Percentiles rank a stretch among this genome's conserved stretches.
These are phyloP conservation scores for Mesitornis unicolor DNA, from an alignment of 2,113 vertebrate species.

Conservation along the genomic window DNA sequence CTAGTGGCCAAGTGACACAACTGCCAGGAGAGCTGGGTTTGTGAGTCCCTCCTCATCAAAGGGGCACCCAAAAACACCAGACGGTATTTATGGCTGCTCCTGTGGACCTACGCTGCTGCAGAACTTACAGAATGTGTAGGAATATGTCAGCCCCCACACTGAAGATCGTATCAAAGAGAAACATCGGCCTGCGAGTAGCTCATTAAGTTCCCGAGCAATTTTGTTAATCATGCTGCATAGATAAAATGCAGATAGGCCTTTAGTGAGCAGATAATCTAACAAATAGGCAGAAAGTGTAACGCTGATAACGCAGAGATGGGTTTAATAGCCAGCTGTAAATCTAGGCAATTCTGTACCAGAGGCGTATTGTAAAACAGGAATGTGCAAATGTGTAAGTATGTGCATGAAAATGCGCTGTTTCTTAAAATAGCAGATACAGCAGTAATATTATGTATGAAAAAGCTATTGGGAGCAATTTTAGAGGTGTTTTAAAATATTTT, in stretches of 20 bases:
- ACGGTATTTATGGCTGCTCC: not conserved
- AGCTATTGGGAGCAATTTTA: conserved; percentile 9
- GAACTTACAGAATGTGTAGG: not conserved
- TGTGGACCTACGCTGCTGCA: not conserved
- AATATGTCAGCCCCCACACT: not conserved
- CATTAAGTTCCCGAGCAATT: conserved; percentile 44
- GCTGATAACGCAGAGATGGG: conserved; percentile 16
- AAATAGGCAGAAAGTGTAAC: conserved; percentile 55
- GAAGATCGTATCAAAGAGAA: conserved; percentile 6
- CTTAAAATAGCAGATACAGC: conserved; percentile 36
- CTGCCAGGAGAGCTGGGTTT: not conserved
- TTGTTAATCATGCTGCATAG: conserved; percentile 23
- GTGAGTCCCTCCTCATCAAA: not conserved
- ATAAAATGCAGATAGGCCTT: conserved; percentile 56
- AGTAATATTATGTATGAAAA: not conserved
- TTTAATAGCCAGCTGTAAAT: conserved; percentile 61
- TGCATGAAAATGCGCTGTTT: conserved; percentile 6
- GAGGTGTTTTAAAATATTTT: conserved; percentile 35
- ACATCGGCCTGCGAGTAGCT: not conserved
- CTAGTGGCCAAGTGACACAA: conserved; percentile 37
- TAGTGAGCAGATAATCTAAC: conserved; percentile 53
- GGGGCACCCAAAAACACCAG: not conserved
- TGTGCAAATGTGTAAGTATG: not conserved
- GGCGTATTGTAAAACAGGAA: not conserved
- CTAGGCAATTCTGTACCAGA: conserved; percentile 21